Base-by-base conservation (phyloP, 1,140 invertebrate genomes). In the Drosophila simulans region DNA sequence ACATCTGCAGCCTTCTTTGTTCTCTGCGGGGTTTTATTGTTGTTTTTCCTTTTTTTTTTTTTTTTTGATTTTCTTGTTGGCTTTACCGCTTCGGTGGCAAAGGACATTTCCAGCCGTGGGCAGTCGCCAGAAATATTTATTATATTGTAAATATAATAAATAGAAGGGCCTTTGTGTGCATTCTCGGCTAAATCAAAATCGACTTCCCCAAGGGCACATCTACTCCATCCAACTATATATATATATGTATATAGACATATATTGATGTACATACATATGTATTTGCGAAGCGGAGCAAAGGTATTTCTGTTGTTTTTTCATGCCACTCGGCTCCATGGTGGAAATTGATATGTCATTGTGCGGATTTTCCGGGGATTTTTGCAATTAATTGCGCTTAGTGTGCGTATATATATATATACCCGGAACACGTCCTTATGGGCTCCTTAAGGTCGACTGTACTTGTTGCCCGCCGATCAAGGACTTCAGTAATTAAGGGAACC, bases 131-230 rank as follows among this genome's bases (percentile, higher is more conserved):
- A 84, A 85, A 85, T 84, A 84, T 84, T 84, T 84, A 85, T 85
- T 80, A 84, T 76, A 85, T 85, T 84, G 80, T 85, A 77, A 84
- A 84, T 84, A 80, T 85, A 84, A 84, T 84, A 76, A 84, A 84
- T 80, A 77, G 77, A 63, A 75, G 55, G 66, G 53, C 68, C 75
- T 72, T 66, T 76, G 64, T 71, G 34, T 35, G 60, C 75, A 60
- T 65, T 58, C 72, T 62, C 40, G 56, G 52, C 56, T 51, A 84
- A 84, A 84, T 84, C 81, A 85, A 80, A 84, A 71, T 46, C 58
- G 68, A 66, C 64, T 46, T 62, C 15, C 76, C 51, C 45, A n/a
- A 37, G 66, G 66, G 25, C 43, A n/a, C n/a, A 17, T 37, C 1
- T 37, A 37, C 12, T 37, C 35, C 35, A 37, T 5, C 12, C 37